Conservation (phyloP, 2,113 vertebrate species). For the Zootoca vivipara region DNA sequence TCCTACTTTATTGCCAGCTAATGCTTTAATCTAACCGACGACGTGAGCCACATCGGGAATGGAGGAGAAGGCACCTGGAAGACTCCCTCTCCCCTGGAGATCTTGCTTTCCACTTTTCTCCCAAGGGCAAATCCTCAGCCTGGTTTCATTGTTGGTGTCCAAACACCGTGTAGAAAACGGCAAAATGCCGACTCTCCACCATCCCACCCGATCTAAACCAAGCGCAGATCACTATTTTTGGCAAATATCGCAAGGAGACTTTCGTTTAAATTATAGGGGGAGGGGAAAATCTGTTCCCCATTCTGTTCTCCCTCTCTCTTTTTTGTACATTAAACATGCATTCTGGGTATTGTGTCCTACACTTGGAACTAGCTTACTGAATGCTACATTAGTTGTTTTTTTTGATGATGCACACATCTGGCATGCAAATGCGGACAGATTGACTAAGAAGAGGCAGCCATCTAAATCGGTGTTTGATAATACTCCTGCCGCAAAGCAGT, state of each 20-base stretch:
- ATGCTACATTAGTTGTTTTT: slow-evolving; percentile 29
- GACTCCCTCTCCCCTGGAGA: not conserved
- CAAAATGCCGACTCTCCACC: too few species aligned
- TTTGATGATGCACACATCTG: slow-evolving; percentile 35
- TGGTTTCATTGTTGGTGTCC: not conserved
- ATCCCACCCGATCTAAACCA: not conserved
- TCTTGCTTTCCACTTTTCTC: not conserved
- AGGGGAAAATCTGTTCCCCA: not conserved
- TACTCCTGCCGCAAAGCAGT: slow-evolving; percentile 25
- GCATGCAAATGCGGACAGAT: slow-evolving; percentile 38
- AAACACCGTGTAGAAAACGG: not conserved
- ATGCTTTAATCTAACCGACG: slow-evolving; percentile 1
- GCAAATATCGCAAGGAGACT: not conserved
- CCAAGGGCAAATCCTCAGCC: not conserved
- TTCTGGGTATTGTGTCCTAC: not conserved
- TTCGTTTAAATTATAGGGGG: not conserved
- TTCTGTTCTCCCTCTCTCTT: not conserved
- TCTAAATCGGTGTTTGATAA: slow-evolving; percentile 21
- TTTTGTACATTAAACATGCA: not conserved
- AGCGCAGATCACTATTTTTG: not conserved
- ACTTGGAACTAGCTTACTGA: slow-evolving; percentile 20
- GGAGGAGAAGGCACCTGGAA: not conserved
- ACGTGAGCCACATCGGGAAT: not conserved
- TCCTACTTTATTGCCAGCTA: slow-evolving; percentile 26
- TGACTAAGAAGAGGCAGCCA: slow-evolving; percentile 44